These are phyloP conservation scores for Ferrisia virgata DNA, from an alignment of 2,888 invertebrate species.

Conservation along the genomic window DNA sequence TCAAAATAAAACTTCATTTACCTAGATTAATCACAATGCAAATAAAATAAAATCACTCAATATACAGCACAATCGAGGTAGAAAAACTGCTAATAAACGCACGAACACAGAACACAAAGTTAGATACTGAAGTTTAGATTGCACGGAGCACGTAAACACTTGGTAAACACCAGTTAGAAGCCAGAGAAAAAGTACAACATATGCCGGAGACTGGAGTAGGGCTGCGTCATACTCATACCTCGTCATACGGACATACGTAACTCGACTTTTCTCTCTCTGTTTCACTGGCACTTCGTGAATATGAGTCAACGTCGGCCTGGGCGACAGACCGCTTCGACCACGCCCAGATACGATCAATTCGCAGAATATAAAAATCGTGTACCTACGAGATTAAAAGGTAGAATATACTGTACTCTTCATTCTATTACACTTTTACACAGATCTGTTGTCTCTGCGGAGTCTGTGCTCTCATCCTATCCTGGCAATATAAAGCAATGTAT, in stretches of 20 bases:
- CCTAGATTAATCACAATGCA: neutral
- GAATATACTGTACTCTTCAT: too few species aligned
- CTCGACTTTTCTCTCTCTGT: neutral
- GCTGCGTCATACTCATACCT: neutral
- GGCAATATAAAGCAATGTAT: too few species aligned
- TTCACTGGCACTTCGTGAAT: neutral
- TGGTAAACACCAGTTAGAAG: neutral
- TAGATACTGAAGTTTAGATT: neutral
- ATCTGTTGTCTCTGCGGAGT: too few species aligned
- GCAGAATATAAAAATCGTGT: neutral
- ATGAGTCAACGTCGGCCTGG: conserved; percentile 31
- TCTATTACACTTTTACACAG: too few species aligned
- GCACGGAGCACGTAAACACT: conserved; percentile 2
- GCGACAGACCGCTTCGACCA: conserved; percentile 39
- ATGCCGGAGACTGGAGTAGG: conserved; percentile 1
- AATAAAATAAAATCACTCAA: neutral
- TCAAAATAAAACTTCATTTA: neutral
- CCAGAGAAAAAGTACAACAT: neutral
- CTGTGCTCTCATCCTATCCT: too few species aligned
- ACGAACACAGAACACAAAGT: neutral
- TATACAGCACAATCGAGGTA: neutral
- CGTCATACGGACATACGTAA: conserved; percentile 33
- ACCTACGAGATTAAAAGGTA: neutral
- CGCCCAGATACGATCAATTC: conserved; percentile 41
- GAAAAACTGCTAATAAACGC: neutral